Conservation (phyloP, 1,140 invertebrate species). For the Cyclargus thomasi region DNA sequence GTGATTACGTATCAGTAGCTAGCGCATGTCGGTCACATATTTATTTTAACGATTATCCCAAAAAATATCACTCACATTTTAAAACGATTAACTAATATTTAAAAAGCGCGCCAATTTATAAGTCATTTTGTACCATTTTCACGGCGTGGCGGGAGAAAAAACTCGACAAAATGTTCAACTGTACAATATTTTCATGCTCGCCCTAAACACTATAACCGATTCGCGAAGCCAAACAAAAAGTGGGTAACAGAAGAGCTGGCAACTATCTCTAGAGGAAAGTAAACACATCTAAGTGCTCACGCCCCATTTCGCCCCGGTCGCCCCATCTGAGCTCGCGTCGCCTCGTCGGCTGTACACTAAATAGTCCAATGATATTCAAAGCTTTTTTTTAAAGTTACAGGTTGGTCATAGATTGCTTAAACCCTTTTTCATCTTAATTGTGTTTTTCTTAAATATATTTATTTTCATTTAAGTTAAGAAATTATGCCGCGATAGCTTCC, state of each 20-base stretch:
- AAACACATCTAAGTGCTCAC: slow-evolving; percentile 34
- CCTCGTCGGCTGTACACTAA: slow-evolving; percentile 17
- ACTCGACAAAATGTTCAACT: slow-evolving; percentile 2
- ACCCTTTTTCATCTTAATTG: no score
- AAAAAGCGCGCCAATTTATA: neutral
- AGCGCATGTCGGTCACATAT: no score
- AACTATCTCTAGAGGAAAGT: slow-evolving; percentile 28
- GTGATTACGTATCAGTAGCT: no score
- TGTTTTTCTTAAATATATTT: no score
- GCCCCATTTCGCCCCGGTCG: slow-evolving; percentile 27
- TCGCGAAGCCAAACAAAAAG: slow-evolving; percentile 27
- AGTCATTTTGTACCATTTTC: neutral
- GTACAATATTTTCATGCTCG: slow-evolving; percentile 7
- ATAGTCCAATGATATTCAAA: slow-evolving; percentile 2
- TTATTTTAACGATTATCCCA: no score
- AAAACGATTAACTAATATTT: neutral
- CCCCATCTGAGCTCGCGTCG: slow-evolving; percentile 16
- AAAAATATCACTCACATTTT: neutral
- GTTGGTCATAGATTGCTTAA: neutral
- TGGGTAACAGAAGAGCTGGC: slow-evolving; percentile 24
- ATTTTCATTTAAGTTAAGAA: no score
- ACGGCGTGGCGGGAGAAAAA: neutral
- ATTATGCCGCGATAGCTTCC: no score
- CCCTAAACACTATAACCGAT: slow-evolving; percentile 20
- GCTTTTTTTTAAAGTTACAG: neutral